Evolutionary conservation across 2,113 vertebrate genomes (phyloP).

Genomic region (Phrynosoma blainvillii): DNA sequence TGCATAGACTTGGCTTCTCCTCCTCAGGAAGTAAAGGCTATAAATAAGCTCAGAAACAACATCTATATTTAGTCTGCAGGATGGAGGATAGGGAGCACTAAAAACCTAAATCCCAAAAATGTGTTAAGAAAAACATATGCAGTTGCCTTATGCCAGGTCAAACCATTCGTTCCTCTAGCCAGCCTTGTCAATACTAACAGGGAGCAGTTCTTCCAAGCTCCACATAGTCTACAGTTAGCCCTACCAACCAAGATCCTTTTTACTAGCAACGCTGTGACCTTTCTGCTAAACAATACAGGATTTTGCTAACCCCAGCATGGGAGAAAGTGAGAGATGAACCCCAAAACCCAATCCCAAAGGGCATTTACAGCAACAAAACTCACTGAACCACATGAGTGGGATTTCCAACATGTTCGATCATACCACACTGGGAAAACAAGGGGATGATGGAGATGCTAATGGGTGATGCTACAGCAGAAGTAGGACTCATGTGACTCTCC

Average conservation of each 20-base stretch:
- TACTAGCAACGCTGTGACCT: neutral
- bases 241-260: neutral
- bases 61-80: constrained; percentile 56
- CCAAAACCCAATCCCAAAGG: neutral
- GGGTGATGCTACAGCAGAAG: too few species aligned
- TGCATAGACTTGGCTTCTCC: constrained; percentile 50
- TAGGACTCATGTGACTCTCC: too few species aligned
- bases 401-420: neutral
- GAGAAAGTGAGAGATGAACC: neutral
- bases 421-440: too few species aligned
- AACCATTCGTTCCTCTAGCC: neutral
- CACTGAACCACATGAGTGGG: neutral
- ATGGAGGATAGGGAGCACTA: neutral
- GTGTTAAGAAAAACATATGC: neutral
- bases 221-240: neutral
- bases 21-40: constrained; percentile 29
- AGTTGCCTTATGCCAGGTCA: neutral
- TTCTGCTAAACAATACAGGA: neutral
- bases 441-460: too few species aligned
- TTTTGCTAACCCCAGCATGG: neutral
- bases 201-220: neutral
- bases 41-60: constrained; percentile 43
- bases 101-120: neutral
- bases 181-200: neutral
- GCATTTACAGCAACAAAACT: neutral